These are phyloP conservation scores for Holothuria leucospilota DNA, from an alignment of 53 echinoderm and acorn worm species.

Conservation along the genomic window DNA sequence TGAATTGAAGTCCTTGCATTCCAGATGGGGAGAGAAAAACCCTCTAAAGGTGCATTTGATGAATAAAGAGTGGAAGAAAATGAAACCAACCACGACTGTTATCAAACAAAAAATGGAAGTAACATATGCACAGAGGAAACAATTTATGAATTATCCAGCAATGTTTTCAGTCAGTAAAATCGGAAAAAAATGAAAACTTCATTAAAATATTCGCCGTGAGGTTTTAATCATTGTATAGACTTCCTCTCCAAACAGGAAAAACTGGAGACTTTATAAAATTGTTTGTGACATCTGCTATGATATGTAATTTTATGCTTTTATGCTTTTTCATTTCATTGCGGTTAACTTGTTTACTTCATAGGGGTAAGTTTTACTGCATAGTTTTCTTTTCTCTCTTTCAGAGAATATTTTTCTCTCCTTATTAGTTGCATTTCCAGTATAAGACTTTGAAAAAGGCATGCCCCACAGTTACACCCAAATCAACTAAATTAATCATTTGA, in stretches of 20 bases:
- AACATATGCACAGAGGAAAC: slow-evolving; percentile 16
- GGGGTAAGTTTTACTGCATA: too few species aligned
- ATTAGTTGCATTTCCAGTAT: too few species aligned
- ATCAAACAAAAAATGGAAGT: slow-evolving; percentile 40
- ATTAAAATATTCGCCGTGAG: background rate
- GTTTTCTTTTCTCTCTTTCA: too few species aligned
- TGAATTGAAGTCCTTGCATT: background rate
- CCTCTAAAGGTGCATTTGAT: slow-evolving; percentile 20
- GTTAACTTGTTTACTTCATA: too few species aligned
- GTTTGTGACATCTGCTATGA: too few species aligned
- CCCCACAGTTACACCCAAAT: too few species aligned
- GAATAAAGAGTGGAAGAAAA: background rate
- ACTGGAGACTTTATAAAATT: too few species aligned
- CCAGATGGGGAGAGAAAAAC: background rate
- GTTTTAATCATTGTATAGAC: background rate
- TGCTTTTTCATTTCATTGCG: background rate
- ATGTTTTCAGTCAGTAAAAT: slow-evolving; percentile 13
- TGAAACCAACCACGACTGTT: background rate
- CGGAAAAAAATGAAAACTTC: slow-evolving; percentile 5
- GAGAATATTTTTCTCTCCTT: too few species aligned
- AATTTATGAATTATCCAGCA: slow-evolving; percentile 27
- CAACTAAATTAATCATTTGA: too few species aligned
- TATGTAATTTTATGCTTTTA: too few species aligned
- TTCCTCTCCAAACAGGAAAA: too few species aligned
- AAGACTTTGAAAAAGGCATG: too few species aligned